Evolutionary conservation across 2,888 invertebrate species (phyloP).

Genomic region (Brachyptera risi): DNA sequence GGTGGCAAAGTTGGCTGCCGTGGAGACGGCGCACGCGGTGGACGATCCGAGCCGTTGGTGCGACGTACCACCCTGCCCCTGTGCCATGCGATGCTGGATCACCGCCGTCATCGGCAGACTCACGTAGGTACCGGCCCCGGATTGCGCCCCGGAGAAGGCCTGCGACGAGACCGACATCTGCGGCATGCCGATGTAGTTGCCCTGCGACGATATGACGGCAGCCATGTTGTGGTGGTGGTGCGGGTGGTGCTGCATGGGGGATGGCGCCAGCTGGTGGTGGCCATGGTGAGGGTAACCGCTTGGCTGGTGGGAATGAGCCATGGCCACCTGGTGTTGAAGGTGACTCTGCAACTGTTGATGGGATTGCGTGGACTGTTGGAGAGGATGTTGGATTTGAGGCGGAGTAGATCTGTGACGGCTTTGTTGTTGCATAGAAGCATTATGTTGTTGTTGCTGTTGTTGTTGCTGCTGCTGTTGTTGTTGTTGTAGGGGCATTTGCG

Average conservation of each 20-base stretch:
- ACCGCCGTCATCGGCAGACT: constrained; percentile 64
- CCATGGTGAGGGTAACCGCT: constrained; percentile 31
- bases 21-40: constrained; percentile 53
- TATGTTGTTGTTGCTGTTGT: constrained; percentile 35
- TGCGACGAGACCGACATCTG: constrained; percentile 56
- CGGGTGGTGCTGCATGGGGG: constrained; percentile 42
- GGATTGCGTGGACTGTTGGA: constrained; percentile 37
- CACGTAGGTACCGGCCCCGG: constrained; percentile 56
- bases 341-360: constrained; percentile 37
- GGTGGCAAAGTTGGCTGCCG: constrained; percentile 46
- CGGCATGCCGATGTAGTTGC: constrained; percentile 51
- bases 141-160: constrained; percentile 52
- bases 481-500: too few relatives aligned
- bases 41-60: constrained; percentile 52
- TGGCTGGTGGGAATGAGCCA: constrained; percentile 30
- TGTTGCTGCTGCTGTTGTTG: constrained; percentile 31
- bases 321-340: constrained; percentile 43
- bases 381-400: constrained; percentile 40
- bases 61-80: constrained; percentile 40
- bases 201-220: constrained; percentile 40
- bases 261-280: constrained; percentile 34
- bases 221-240: constrained; percentile 40
- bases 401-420: constrained; percentile 41
- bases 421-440: constrained; percentile 39
- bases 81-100: constrained; percentile 57